phyloP scores from a whole-genome alignment of 2,113 vertebrate genomes.

The Trinectes maculatus region DNA sequence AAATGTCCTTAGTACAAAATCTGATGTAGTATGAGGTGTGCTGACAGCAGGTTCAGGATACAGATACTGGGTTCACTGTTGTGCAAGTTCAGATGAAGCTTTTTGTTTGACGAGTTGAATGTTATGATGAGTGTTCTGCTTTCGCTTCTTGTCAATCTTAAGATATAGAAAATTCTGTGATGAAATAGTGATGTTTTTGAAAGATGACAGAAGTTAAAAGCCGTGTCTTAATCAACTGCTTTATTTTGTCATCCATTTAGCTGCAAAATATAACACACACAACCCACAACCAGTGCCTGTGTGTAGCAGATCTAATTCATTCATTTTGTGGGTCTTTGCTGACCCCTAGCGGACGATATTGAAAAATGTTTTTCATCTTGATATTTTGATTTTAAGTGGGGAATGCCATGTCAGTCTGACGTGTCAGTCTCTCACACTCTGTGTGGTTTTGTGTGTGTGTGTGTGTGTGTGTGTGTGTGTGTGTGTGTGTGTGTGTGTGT shows the following conservation, averaged over 20 bases:
- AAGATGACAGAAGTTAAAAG: not conserved
- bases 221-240: not conserved
- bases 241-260: not conserved
- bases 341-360: conserved; percentile 35
- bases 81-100: not conserved
- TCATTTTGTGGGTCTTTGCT: no score
- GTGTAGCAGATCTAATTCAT: no score
- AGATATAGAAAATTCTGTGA: conserved; percentile 6
- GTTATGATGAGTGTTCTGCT: not conserved
- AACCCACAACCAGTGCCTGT: not conserved
- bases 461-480: no score
- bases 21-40: no score
- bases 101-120: conserved; percentile 1
- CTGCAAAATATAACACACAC: not conserved
- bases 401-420: no score
- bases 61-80: no score
- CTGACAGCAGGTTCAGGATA: not conserved
- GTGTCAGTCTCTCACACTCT: no score
- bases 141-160: conserved; percentile 7
- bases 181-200: not conserved
- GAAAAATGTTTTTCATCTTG: not conserved
- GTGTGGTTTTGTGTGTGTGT: no score
- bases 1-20: no score
- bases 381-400: no score
- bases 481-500: no score